A percentile compares a stretch with the other conserved stretches of the same genome.
Conservation (phyloP, 1,140 invertebrate genomes). For the Anastatus disparis region DNA sequence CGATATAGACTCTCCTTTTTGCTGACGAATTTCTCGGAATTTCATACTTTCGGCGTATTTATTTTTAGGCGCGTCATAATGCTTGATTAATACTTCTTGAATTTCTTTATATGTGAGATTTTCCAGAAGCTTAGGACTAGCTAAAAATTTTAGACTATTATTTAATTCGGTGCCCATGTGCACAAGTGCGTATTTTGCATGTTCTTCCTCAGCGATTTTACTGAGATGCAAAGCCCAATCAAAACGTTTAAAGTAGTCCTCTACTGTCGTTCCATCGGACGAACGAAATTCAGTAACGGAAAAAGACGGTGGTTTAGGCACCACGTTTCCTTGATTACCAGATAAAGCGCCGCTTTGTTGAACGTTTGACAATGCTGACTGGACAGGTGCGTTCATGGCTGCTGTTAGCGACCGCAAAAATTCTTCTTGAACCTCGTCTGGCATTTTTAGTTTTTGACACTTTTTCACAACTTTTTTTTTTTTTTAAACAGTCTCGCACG, state of each 20-base stretch:
- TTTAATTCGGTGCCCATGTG: conserved; percentile 45
- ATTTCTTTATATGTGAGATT: too few species aligned
- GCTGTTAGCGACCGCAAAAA: too few species aligned
- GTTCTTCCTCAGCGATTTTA: conserved; percentile 32
- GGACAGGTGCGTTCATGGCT: too few species aligned
- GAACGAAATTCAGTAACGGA: neutral
- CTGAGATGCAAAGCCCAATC: conserved; percentile 42
- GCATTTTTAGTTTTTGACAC: too few species aligned
- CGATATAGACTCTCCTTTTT: conserved; percentile 26
- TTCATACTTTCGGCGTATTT: conserved; percentile 46
- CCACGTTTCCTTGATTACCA: too few species aligned
- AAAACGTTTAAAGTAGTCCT: conserved; percentile 49
- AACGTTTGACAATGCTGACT: too few species aligned
- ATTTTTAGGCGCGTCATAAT: conserved; percentile 41
- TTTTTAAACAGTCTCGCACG: too few species aligned
- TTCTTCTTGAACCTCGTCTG: too few species aligned
- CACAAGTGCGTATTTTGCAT: conserved; percentile 45
- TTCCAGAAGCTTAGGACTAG: conserved; percentile 32
- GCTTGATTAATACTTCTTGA: conserved; percentile 30
- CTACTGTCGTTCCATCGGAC: conserved; percentile 31
- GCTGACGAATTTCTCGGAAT: conserved; percentile 37
- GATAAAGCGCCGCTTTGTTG: too few species aligned
- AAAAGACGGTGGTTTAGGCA: conserved; percentile 20
- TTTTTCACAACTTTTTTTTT: too few species aligned
- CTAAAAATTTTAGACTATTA: conserved; percentile 44